phyloP scores from a whole-genome alignment of 2,888 invertebrate genomes.

The Cryptocephalus moraei region DNA sequence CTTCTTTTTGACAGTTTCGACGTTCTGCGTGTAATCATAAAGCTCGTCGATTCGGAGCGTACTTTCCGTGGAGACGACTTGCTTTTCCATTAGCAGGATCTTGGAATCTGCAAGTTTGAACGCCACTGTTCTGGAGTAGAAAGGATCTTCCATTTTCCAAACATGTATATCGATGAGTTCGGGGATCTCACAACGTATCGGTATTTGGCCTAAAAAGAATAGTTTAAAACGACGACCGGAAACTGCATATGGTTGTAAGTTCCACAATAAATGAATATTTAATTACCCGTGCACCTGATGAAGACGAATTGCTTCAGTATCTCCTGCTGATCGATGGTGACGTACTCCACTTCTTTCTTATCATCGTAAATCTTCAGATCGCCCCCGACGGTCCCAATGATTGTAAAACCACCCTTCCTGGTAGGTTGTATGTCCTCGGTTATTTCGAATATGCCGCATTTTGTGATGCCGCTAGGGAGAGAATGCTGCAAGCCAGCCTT shows the following conservation, averaged over 20 bases:
- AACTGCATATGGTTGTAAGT: too few relatives aligned
- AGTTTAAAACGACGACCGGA: too few relatives aligned
- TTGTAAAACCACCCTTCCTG: not conserved
- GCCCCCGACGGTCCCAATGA: too few relatives aligned
- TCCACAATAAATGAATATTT: slow-evolving; percentile 61
- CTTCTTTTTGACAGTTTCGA: slow-evolving; percentile 26
- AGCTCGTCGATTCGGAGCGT: slow-evolving; percentile 20
- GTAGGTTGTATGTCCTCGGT: slow-evolving; percentile 29
- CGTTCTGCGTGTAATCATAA: slow-evolving; percentile 21
- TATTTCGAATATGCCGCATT: slow-evolving; percentile 64
- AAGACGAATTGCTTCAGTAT: slow-evolving; percentile 50
- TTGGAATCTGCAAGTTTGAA: slow-evolving; percentile 57
- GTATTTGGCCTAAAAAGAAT: too few relatives aligned
- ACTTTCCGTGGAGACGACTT: slow-evolving; percentile 45
- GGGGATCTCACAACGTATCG: too few relatives aligned
- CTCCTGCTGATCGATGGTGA: slow-evolving; percentile 46
- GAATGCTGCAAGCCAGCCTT: slow-evolving; percentile 48
- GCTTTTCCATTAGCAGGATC: slow-evolving; percentile 54
- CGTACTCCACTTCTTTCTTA: slow-evolving; percentile 24
- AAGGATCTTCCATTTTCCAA: too few relatives aligned
- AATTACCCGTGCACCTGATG: slow-evolving; percentile 62
- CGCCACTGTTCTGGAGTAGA: slow-evolving; percentile 31
- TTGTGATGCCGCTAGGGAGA: slow-evolving; percentile 66
- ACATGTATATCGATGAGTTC: too few relatives aligned
- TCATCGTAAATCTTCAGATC: too few relatives aligned